Evolutionary conservation across 2,797 vertebrate genomes (phyloP), one percentile per base, ranked within the genome.

Genomic region (Sphenodon punctatus): DNA sequence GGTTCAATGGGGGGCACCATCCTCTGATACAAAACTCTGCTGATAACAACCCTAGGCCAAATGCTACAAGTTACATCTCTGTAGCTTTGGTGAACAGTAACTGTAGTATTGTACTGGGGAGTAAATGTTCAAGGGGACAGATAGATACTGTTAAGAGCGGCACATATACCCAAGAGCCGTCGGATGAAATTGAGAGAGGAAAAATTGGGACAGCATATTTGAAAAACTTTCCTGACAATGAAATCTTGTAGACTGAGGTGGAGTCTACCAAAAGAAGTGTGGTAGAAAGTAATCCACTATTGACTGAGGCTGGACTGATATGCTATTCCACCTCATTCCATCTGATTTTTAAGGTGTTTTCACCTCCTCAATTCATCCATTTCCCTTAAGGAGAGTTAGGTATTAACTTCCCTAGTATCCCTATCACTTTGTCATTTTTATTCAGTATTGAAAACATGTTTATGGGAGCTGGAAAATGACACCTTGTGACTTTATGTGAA

Each of bases 171-270:
- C 12, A 20, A 23, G 64, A 45, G 14, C 43, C 48, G 27, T 15
- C 6, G 6, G 1, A 14, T 14, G 15, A 30, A 30, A 30, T 30
- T 60, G 38, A 51, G 60, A 32, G 0, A 1, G 0, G 2, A 6
- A 53, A 11, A 22, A 67, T 16, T 65, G 66, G 20, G 48, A 4
- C 12, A 19, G 38, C 32, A 19, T 1, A 0, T 12, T 43, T 79
- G 39, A 42, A 23, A 19, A 63, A 88, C 39, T 53, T 75, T 78
- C 48, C 38, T 60, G 64, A 38, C 34, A 17, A 46, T 23, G 22
- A 19, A 20, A 30, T 65, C 45, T 45, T 45, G n/a, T n/a, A 43
- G 30, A 23, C 42, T 23, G 39, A 19, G 4, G 3, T 32, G n/a
- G n/a, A 22, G 2, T 65, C 8, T 65, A 32, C 5, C 7, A 65